Percentiles rank a stretch among this genome's conserved stretches.
Evolutionary conservation across 1,140 invertebrate species (phyloP).

Genomic region (Sweltsa coloradensis): DNA sequence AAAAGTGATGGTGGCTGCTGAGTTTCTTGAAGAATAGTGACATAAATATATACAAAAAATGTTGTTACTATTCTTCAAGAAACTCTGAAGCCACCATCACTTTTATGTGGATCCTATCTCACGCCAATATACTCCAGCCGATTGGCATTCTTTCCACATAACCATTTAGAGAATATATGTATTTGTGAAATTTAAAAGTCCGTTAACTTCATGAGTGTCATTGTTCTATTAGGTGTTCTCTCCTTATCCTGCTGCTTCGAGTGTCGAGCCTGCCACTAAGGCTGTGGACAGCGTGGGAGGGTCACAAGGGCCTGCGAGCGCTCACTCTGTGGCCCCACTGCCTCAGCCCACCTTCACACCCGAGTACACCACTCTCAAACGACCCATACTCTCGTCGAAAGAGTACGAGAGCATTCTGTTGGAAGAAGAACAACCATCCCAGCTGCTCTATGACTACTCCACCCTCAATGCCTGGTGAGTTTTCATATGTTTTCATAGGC

Average conservation of each 20-base stretch:
- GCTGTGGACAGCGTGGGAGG: constrained; percentile 12
- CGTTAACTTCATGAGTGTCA: too few relatives aligned
- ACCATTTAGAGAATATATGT: too few relatives aligned
- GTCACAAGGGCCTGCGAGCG: constrained; percentile 9
- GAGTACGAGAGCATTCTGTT: constrained; percentile 59
- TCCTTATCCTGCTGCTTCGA: constrained; percentile 22
- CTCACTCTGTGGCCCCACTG: constrained; percentile 7
- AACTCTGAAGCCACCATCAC: too few relatives aligned
- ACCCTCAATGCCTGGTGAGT: constrained; percentile 70
- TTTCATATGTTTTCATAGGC: neutral
- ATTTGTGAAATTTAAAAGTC: too few relatives aligned
- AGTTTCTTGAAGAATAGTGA: too few relatives aligned
- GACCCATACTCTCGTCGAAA: constrained; percentile 56
- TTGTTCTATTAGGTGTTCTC: constrained; percentile 26
- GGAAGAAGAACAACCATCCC: constrained; percentile 66
- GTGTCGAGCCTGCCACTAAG: constrained; percentile 14
- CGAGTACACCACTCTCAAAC: constrained; percentile 36
- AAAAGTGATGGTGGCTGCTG: too few relatives aligned
- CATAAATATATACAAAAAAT: too few relatives aligned
- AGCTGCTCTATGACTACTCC: constrained; percentile 79
- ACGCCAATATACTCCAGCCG: too few relatives aligned
- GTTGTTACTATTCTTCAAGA: too few relatives aligned
- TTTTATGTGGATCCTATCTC: too few relatives aligned
- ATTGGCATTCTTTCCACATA: too few relatives aligned
- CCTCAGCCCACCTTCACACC: constrained; percentile 16